Evolutionary conservation across 2,113 vertebrate species (phyloP), one percentile per base, ranked within the genome.

Genomic region (Dunckerocampus dactyliophorus): DNA sequence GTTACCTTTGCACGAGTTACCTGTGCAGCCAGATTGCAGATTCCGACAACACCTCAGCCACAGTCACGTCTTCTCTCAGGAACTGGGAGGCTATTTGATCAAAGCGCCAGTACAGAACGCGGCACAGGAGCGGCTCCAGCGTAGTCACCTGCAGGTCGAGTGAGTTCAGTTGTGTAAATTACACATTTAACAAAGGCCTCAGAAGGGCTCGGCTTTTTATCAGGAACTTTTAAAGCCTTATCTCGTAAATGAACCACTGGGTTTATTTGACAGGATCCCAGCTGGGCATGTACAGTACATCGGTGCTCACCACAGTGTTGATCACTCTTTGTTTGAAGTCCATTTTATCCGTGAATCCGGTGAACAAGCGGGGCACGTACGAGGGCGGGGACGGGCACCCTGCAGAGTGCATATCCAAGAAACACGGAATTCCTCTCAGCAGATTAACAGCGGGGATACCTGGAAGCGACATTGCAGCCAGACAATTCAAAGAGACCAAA

Each of bases 21-120:
- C 93, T 92, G 56, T 94, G 47, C 49, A 95, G 69, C 92, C 91
- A 93, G 47, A 95, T 1, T 0, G 87, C 86, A 43, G 84, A 86
- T 2, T 83, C 76, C 13, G 54, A 77, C 59, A 92, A 58, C 0
- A 94, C 82, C 16, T 91, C 77, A 0, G 47, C 8, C 7, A 92
- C 1, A 13, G 81, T 63, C 48, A 93, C 79, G 0, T 94, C 78
- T 71, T 83, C 90, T 61, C 89, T 75, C 0, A 97, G 87, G 66
- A 95, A 60, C 1, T 76, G 43, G 0, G 76, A 71, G 0, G 92
- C 84, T 0, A 94, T 22, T 0, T 74, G 45, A 21, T 94, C 60
- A 4, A 84, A 92, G 0, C 58, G 75, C 39, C 22, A 59, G 5
- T 83, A 94, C 0, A 91, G 0, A 9, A 78, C 0, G 0, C 75